Conservation (phyloP, 2,888 invertebrate genomes). For the Zootermopsis nevadensis region DNA sequence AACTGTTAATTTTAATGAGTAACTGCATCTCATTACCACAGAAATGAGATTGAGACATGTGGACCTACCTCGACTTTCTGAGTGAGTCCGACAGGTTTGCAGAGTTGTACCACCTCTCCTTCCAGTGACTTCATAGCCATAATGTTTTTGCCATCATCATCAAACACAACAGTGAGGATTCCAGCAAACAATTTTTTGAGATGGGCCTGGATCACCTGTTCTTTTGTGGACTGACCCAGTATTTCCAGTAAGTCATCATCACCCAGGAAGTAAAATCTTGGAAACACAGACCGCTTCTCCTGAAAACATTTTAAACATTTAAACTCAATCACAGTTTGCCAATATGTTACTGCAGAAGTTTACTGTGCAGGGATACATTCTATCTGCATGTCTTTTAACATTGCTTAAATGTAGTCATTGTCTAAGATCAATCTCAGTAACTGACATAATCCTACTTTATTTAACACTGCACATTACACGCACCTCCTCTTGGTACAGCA, state of each 20-base stretch:
- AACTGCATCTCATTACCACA: no score
- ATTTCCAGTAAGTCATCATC: constrained; percentile 98
- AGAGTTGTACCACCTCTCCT: constrained; percentile 78
- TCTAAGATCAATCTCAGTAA: no score
- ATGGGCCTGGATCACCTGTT: constrained; percentile 91
- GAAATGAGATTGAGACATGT: neutral
- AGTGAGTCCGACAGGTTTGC: constrained; percentile 76
- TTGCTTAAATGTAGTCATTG: no score
- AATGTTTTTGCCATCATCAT: constrained; percentile 67
- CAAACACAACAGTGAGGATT: constrained; percentile 81
- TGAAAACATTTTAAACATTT: constrained; percentile 60
- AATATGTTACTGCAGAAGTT: no score
- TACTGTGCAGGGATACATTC: no score
- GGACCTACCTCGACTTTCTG: constrained; percentile 78
- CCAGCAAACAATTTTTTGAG: constrained; percentile 97
- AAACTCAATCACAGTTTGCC: no score
- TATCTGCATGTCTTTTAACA: no score
- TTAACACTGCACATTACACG: no score
- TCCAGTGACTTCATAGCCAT: constrained; percentile 80
- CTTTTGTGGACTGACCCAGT: constrained; percentile 91
- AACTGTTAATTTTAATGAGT: no score
- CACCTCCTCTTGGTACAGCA: no score
- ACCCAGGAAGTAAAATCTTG: constrained; percentile 95
- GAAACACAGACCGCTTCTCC: constrained; percentile 94
- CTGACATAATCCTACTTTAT: no score